These are phyloP conservation scores for Drosophila ercepeae DNA, from an alignment of 1,140 invertebrate genomes.

Conservation along the genomic window DNA sequence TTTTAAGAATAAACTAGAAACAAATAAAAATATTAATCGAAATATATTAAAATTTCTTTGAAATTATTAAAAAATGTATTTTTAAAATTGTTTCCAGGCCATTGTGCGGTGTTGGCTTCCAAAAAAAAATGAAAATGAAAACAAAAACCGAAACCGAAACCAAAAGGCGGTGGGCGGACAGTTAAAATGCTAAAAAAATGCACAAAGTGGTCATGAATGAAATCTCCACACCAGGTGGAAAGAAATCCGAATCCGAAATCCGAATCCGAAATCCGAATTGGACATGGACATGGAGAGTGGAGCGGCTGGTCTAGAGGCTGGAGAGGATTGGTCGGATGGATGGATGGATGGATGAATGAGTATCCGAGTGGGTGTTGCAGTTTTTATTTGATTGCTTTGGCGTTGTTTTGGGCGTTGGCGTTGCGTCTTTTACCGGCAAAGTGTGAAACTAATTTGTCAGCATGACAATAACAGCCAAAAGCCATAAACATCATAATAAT, in stretches of 20 bases:
- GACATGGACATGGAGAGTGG: background rate
- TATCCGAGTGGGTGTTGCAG: conserved; percentile 33
- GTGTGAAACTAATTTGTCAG: conserved; percentile 82
- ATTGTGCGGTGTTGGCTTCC: background rate
- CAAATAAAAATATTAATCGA: background rate
- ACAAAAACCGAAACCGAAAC: conserved; percentile 5
- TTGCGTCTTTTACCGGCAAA: conserved; percentile 41
- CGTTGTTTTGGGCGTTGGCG: conserved; percentile 35
- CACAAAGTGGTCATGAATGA: conserved; percentile 36
- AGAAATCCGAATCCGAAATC: background rate
- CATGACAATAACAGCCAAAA: conserved; percentile 78
- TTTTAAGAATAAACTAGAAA: background rate
- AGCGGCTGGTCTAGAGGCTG: background rate
- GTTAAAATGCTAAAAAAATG: conserved; percentile 28
- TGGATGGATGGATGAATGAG: conserved; percentile 37
- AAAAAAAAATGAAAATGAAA: conserved; percentile 13
- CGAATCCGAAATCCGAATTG: background rate
- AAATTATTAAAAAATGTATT: too few species aligned
- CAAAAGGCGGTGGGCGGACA: conserved; percentile 53
- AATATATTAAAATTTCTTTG: background rate
- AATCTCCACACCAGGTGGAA: background rate
- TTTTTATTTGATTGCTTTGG: background rate
- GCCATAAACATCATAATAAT: conserved; percentile 81
- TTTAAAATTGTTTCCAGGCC: background rate
- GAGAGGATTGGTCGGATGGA: conserved; percentile 13